Evolutionary conservation across 2,888 invertebrate genomes (phyloP).

Genomic region (Eucera pruinosa): DNA sequence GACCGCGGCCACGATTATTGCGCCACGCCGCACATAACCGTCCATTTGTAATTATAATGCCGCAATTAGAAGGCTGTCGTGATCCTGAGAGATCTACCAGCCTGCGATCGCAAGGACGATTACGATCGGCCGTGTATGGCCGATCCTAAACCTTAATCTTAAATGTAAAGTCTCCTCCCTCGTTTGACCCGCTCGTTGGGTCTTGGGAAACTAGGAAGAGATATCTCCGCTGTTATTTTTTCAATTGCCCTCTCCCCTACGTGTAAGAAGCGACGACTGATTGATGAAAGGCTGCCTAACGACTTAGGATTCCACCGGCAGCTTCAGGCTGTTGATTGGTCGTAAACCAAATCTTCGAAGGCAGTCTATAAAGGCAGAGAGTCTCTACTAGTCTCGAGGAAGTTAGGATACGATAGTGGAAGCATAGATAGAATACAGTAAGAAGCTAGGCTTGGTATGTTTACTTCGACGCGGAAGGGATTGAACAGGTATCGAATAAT

Average conservation of each 20-base stretch:
- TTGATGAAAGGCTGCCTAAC: constrained; percentile 25
- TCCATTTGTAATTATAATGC: constrained; percentile 84
- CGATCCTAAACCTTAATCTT: constrained; percentile 71
- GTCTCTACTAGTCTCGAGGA: too few relatives aligned
- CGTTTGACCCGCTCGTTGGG: constrained; percentile 69
- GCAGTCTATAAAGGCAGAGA: not conserved
- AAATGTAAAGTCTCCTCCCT: constrained; percentile 76
- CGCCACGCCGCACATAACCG: constrained; percentile 61
- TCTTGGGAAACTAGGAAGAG: constrained; percentile 75
- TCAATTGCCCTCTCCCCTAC: not conserved
- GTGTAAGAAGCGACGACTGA: constrained; percentile 24
- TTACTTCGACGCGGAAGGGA: not conserved
- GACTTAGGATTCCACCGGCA: constrained; percentile 14
- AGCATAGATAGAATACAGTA: too few relatives aligned
- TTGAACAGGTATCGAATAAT: not conserved
- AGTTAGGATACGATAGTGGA: too few relatives aligned
- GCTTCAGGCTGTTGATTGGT: constrained; percentile 18
- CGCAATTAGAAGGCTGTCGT: constrained; percentile 82
- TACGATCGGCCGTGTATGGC: constrained; percentile 70
- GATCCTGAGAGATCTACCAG: constrained; percentile 77
- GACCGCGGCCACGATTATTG: constrained; percentile 70
- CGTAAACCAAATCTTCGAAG: constrained; percentile 36
- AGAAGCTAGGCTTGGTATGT: not conserved
- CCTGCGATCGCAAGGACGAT: constrained; percentile 76
- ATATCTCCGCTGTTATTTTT: constrained; percentile 31